Evolutionary conservation across 2,113 vertebrate genomes (phyloP).

Genomic region (Pterocles gutturalis): DNA sequence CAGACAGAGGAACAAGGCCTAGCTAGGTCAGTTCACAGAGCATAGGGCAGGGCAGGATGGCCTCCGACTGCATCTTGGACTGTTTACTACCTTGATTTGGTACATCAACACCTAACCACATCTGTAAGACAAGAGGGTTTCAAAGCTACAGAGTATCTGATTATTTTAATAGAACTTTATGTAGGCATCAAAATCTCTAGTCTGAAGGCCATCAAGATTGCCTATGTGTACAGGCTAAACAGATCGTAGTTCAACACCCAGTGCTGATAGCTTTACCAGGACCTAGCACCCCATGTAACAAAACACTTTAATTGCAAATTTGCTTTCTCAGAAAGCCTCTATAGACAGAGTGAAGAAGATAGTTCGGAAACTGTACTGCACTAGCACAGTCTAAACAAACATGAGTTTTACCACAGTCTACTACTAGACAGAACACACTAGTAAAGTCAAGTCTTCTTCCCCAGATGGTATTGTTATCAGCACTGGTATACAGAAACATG

Average conservation of each 20-base stretch:
- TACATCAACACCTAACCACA: conserved; percentile 90
- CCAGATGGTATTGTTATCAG: conserved; percentile 78
- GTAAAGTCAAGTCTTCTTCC: conserved; percentile 20
- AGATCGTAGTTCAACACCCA: conserved; percentile 69
- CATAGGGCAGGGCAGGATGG: conserved; percentile 91
- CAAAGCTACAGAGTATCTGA: conserved; percentile 85
- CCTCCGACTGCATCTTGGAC: conserved; percentile 89
- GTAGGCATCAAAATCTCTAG: conserved; percentile 76
- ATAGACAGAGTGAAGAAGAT: neutral
- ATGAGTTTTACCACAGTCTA: neutral
- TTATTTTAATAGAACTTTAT: conserved; percentile 80
- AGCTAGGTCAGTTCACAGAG: conserved; percentile 95
- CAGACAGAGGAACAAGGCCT: conserved; percentile 96
- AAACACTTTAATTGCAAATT: neutral
- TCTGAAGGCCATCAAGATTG: conserved; percentile 82
- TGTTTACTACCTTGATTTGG: conserved; percentile 89
- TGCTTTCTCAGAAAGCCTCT: conserved; percentile 16
- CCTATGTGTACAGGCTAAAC: conserved; percentile 34
- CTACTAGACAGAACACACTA: conserved; percentile 2
- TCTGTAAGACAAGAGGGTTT: conserved; percentile 91
- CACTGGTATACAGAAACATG: conserved; percentile 71
- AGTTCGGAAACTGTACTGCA: conserved; percentile 1
- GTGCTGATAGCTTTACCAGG: conserved; percentile 82
- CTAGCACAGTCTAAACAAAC: conserved; percentile 1
- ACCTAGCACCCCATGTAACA: conserved; percentile 7